phyloP scores from a whole-genome alignment of 1,140 invertebrate genomes.

The Microplitis demolitor region DNA sequence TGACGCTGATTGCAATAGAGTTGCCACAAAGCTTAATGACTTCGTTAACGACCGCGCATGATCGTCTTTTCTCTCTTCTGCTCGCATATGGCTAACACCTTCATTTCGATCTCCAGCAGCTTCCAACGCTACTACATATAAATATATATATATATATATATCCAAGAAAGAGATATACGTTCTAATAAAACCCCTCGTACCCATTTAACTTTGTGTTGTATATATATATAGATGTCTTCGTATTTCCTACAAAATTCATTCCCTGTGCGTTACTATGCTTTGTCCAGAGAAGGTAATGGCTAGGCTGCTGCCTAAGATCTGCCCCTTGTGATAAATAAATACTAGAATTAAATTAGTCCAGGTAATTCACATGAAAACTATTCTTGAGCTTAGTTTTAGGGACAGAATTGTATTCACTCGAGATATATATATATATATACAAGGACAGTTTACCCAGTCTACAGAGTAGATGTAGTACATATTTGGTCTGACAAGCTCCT shows the following conservation, averaged over 20 bases:
- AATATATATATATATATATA: too few species aligned
- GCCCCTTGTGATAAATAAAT: neutral
- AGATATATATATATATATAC: too few species aligned
- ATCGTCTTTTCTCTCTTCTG: constrained; percentile 6
- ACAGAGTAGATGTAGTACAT: too few species aligned
- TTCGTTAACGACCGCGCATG: constrained; percentile 33
- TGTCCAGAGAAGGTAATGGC: neutral
- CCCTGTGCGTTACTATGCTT: neutral
- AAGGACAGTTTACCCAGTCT: too few species aligned
- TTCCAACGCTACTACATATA: neutral
- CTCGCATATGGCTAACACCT: neutral
- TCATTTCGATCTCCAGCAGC: constrained; percentile 1
- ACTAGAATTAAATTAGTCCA: neutral
- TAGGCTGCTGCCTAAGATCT: neutral
- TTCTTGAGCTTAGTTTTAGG: neutral
- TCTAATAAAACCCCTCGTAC: constrained; percentile 6
- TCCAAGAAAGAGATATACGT: neutral
- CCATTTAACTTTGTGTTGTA: neutral
- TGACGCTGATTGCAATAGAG: constrained; percentile 36
- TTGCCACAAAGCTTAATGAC: constrained; percentile 35
- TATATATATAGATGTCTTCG: neutral
- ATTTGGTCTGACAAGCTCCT: too few species aligned
- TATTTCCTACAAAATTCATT: neutral
- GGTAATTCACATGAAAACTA: neutral
- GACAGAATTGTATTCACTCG: neutral